These are phyloP conservation scores for Peromyscus eremicus DNA, from an alignment of 2,797 vertebrate genomes.

Conservation along the genomic window DNA sequence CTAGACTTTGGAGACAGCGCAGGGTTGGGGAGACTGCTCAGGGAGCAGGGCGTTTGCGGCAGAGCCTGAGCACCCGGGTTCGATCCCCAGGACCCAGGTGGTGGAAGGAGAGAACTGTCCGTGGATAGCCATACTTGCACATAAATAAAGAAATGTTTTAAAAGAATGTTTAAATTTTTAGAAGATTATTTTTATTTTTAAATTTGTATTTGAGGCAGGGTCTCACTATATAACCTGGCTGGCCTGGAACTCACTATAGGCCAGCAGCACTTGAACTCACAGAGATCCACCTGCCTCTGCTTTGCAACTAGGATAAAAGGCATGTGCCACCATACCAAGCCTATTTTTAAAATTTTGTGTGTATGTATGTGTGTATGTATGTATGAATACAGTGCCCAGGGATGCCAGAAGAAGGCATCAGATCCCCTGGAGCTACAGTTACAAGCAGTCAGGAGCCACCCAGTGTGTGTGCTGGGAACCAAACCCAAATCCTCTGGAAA, in stretches of 20 bases:
- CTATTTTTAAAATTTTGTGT: too few relatives aligned
- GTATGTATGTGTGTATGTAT: not conserved
- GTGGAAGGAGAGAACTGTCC: not conserved
- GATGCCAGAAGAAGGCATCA: not conserved
- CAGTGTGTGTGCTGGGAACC: not conserved
- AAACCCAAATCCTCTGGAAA: not conserved
- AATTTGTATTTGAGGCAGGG: not conserved
- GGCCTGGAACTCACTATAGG: not conserved
- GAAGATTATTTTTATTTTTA: not conserved
- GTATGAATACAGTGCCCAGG: not conserved
- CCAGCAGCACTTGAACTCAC: not conserved
- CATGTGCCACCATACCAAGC: not conserved
- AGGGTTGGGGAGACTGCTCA: not conserved
- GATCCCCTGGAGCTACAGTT: not conserved
- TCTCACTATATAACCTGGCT: not conserved
- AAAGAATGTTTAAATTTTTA: not conserved
- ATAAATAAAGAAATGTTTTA: not conserved
- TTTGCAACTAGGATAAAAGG: not conserved
- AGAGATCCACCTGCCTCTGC: not conserved
- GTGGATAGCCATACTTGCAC: not conserved
- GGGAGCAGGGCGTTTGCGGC: too few relatives aligned
- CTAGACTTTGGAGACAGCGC: not conserved
- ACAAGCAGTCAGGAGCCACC: not conserved
- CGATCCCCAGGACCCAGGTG: not conserved
- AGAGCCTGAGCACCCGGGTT: too few relatives aligned